Evolutionary conservation across 2,797 vertebrate genomes (phyloP), one percentile per base, ranked within the genome.

Genomic region (Columba guinea): DNA sequence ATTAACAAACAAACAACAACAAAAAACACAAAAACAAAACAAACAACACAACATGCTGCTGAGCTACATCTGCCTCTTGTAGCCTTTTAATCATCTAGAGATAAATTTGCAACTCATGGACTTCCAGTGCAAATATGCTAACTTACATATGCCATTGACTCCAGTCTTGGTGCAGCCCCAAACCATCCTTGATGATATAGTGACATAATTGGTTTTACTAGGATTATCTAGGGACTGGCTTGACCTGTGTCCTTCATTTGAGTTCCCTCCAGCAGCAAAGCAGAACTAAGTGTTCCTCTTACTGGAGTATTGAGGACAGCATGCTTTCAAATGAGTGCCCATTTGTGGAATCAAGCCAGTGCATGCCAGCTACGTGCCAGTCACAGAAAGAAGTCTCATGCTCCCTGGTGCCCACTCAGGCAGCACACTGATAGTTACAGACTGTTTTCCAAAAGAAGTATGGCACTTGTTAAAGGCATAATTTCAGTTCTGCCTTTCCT

Each of bases 361-460:
- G 16, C 3, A 5, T 65, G 65, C 37, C 75, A 95, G 81, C n/a
- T 62, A 65, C 1, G 1, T 81, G 92, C 55, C 79, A 93, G 67
- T 67, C 88, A 67, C 2, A 3, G 90, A 70, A 89, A 94, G 28
- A 56, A 85, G 64, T 67, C 35, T 94, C 9, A 1, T 63, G 84
- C n/a, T 82, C 91, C 80, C 75, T 53, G 24, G 44, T 95, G 63
- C 83, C 34, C 35, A 88, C 87, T 63, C 74, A 96, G 83, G 89
- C 87, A 94, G 85, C 70, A 88, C 63, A 27, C 44, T 46, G 49
- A 53, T 88, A 87, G 91, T 94, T 89, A 93, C 74, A 74, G 34
- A 52, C 63, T 51, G 79, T 93, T 90, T 90, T 88, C 89, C 89
- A 84, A 35, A 94, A 93, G 83, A 93, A 94, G 84, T 86, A 94